Evolutionary conservation across 2,113 vertebrate species (phyloP).

Genomic region (Phrynocephalus versicolor): DNA sequence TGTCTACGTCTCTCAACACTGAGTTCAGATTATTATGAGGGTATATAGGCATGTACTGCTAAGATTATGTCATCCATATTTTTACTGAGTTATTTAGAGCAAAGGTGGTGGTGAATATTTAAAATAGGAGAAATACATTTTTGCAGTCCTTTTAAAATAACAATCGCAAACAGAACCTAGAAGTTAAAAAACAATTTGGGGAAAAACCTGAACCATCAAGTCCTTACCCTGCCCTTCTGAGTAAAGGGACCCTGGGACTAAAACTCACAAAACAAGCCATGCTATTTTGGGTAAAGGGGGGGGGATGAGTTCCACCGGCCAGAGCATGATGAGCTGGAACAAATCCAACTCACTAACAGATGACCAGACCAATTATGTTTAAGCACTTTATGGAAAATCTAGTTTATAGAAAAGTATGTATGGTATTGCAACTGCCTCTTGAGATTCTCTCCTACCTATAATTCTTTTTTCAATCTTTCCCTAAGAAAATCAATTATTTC

Average conservation of each 20-base stretch:
- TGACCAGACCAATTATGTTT: slow-evolving; percentile 24
- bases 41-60: not conserved
- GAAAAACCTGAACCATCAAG: not conserved
- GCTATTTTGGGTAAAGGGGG: not conserved
- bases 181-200: not conserved
- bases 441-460: slow-evolving; percentile 25
- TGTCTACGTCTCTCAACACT: not conserved
- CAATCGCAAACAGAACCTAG: not conserved
- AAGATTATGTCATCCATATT: not conserved
- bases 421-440: slow-evolving; percentile 2
- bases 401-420: slow-evolving; percentile 30
- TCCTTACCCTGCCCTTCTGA: too few relatives aligned
- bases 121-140: not conserved
- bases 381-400: slow-evolving; percentile 29
- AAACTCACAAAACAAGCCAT: slow-evolving; percentile 22
- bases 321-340: slow-evolving; percentile 17
- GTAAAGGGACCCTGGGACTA: not conserved
- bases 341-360: slow-evolving; percentile 23
- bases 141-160: not conserved
- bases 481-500: slow-evolving; percentile 51
- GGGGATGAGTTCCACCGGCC: slow-evolving; percentile 2
- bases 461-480: slow-evolving; percentile 48
- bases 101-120: not conserved
- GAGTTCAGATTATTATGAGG: not conserved
- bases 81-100: not conserved